phyloP scores from a whole-genome alignment of 2,888 invertebrate genomes.

The Clostera curtula region DNA sequence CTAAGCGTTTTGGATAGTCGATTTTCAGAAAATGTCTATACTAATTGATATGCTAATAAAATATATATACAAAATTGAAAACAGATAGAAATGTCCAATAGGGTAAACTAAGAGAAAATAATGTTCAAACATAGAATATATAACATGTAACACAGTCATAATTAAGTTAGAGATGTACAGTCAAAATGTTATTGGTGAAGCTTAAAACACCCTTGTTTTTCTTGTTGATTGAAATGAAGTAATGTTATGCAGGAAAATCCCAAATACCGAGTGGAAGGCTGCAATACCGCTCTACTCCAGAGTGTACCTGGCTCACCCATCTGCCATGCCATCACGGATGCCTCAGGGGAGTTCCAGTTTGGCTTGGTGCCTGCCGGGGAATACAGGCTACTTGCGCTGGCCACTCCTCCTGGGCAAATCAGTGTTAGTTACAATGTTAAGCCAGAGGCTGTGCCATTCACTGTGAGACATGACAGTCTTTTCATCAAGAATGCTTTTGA shows the following conservation, averaged over 20 bases:
- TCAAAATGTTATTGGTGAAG: no score
- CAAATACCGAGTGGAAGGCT: conserved; percentile 69
- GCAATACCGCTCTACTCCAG: conserved; percentile 74
- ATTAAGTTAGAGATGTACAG: no score
- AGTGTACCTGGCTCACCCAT: conserved; percentile 77
- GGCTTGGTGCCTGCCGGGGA: conserved; percentile 87
- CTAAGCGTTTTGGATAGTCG: no score
- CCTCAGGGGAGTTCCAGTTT: conserved; percentile 85
- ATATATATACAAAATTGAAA: no score
- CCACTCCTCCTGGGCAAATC: conserved; percentile 63
- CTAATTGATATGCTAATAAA: no score
- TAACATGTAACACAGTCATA: no score
- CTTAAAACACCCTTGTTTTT: no score
- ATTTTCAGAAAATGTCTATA: no score
- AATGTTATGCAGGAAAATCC: conserved; percentile 46
- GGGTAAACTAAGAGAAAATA: no score
- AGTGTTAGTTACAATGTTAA: conserved; percentile 85
- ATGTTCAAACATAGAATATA: no score
- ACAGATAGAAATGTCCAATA: no score
- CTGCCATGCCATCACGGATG: conserved; percentile 83
- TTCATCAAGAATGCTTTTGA: conserved; percentile 79
- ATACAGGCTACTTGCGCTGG: conserved; percentile 81
- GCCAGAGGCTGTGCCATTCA: conserved; percentile 81
- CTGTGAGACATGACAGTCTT: conserved; percentile 80
- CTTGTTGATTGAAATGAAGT: no score